phyloP scores from a whole-genome alignment of 2,113 vertebrate genomes.

The Chinchilla lanigera region DNA sequence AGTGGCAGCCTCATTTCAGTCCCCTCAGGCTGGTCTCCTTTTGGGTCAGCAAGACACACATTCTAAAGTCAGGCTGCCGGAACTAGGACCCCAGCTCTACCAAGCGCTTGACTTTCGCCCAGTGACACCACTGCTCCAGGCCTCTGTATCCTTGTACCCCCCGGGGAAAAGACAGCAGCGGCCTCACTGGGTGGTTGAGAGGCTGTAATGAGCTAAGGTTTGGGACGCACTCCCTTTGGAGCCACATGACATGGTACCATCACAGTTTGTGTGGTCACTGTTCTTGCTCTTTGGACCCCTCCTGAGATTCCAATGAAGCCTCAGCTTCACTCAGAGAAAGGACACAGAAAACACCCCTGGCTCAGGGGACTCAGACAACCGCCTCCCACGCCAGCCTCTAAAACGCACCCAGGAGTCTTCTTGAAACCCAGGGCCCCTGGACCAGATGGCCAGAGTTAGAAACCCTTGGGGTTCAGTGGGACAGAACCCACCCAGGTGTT shows the following conservation, averaged over 20 bases:
- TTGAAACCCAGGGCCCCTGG: not conserved
- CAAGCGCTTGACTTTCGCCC: not conserved
- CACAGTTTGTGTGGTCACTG: accelerated
- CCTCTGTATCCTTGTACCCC: not conserved
- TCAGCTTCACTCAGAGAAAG: not conserved
- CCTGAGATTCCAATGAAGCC: not conserved
- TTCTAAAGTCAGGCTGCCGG: not conserved
- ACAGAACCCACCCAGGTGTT: not conserved
- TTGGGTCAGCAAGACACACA: not conserved
- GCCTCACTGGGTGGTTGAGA: not conserved
- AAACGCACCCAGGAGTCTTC: not conserved
- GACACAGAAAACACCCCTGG: not conserved
- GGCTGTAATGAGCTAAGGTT: not conserved
- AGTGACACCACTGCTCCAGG: not conserved
- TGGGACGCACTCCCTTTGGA: not conserved
- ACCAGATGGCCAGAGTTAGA: not conserved
- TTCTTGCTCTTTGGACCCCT: not conserved
- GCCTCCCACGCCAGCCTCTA: not conserved
- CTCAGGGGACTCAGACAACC: not conserved
- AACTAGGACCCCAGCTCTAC: not conserved
- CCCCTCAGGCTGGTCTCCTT: not conserved
- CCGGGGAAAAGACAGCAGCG: not conserved
- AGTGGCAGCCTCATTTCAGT: not conserved
- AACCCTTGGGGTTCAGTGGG: not conserved
- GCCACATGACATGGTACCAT: not conserved